These are phyloP conservation scores for Pachymerium ferrugineum DNA, from an alignment of 2,888 invertebrate genomes.

Conservation along the genomic window DNA sequence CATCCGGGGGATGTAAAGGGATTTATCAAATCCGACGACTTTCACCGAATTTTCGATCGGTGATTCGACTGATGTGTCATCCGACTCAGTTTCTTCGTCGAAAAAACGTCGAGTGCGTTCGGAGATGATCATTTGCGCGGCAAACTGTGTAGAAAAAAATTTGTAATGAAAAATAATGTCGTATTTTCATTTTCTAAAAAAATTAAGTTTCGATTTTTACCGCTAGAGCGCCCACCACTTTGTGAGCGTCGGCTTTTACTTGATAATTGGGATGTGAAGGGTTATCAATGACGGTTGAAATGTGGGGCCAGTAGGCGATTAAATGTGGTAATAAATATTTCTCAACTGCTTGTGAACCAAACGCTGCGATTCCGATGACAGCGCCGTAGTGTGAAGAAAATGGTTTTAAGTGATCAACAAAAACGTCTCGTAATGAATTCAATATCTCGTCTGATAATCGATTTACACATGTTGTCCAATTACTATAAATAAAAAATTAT, in stretches of 20 bases:
- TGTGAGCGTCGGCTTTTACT: slow-evolving; percentile 44
- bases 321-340: slow-evolving; percentile 44
- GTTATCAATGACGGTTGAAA: slow-evolving; percentile 43
- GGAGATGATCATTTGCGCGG: too few relatives aligned
- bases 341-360: slow-evolving; percentile 45
- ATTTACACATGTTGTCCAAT: slow-evolving; percentile 45
- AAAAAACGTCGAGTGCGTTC: too few relatives aligned
- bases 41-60: too few relatives aligned
- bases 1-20: too few relatives aligned
- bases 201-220: slow-evolving; percentile 39
- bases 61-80: too few relatives aligned
- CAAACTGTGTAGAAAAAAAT: too few relatives aligned
- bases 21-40: too few relatives aligned
- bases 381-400: slow-evolving; percentile 48
- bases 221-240: slow-evolving; percentile 45
- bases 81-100: too few relatives aligned
- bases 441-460: slow-evolving; percentile 43
- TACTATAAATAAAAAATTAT: slow-evolving; percentile 39
- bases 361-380: slow-evolving; percentile 44
- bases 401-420: slow-evolving; percentile 44
- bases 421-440: slow-evolving; percentile 42
- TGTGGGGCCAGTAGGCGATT: slow-evolving; percentile 43
- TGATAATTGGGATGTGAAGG: slow-evolving; percentile 39
- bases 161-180: too few relatives aligned
- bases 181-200: too few relatives aligned